phyloP scores from a whole-genome alignment of 2,797 vertebrate species.

The Melanotaenia trifasciata region DNA sequence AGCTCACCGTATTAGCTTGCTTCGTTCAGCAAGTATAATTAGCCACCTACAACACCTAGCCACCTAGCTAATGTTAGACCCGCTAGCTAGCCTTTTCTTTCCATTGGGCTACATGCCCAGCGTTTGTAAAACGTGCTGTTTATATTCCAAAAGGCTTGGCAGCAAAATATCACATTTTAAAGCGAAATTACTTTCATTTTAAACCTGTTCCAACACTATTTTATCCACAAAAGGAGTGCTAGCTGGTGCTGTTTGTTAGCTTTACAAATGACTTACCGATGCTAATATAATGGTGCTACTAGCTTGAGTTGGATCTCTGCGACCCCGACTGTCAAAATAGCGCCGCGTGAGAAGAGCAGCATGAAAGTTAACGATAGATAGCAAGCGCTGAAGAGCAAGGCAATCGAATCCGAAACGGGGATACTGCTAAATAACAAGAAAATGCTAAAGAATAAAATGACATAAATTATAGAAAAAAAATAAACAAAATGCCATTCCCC shows the following conservation, averaged over 20 bases:
- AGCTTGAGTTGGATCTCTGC: constrained; percentile 70
- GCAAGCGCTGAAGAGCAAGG: constrained; percentile 37
- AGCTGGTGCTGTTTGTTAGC: constrained; percentile 50
- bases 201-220: constrained; percentile 35
- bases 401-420: constrained; percentile 10
- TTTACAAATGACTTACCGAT: constrained; percentile 75
- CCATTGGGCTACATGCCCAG: constrained; percentile 20
- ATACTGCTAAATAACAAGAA: constrained; percentile 45
- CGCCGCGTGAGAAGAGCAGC: constrained; percentile 74
- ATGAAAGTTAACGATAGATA: constrained; percentile 43
- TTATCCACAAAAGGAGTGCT: constrained; percentile 45
- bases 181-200: constrained; percentile 1
- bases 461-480: constrained; percentile 80
- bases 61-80: constrained; percentile 69
- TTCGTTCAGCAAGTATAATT: constrained; percentile 75
- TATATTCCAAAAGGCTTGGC: not conserved
- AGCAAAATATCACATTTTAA: not conserved
- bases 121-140: constrained; percentile 5
- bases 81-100: constrained; percentile 74
- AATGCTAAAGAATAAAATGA: constrained; percentile 70
- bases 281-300: constrained; percentile 76
- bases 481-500: constrained; percentile 79
- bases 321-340: constrained; percentile 83
- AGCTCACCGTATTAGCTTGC: constrained; percentile 68
- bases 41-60: constrained; percentile 72